Evolutionary conservation across 2,113 vertebrate species (phyloP), one percentile per base, ranked within the genome.

Genomic region (Lepidiolamprologus cunningtoni): DNA sequence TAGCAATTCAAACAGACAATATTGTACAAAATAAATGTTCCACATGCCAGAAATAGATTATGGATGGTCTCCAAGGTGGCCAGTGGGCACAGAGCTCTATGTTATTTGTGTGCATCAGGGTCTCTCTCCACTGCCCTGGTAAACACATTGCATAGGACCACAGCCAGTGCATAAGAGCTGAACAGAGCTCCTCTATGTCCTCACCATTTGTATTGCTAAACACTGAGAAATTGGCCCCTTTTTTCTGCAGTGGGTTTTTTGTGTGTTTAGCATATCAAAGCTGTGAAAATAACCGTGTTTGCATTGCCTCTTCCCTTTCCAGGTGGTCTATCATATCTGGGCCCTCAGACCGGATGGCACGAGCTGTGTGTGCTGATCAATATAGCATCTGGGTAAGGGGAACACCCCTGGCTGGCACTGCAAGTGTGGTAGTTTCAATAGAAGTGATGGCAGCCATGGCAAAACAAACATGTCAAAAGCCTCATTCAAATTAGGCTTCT

Each of bases 221-320:
- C 95, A 91, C 68, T 2, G 88, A 76, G 89, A 94, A 94, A 91
- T 94, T 94, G 93, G 94, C 94, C 91, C 89, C 63, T 68, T 73
- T 89, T 87, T 91, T 90, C 91, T 90, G 92, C 88, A 89, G 89
- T 91, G 92, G 89, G 54, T 88, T 92, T 78, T 66, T 82, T 94
- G 93, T 95, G 91, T 95, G 92, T 95, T 96, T 95, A 93, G 94
- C 94, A 95, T 95, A 90, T 95, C 93, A 96, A 97, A 96, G 96
- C 96, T 97, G 96, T 96, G 96, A 96, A 95, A 97, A 97, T 96
- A 97, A 94, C 94, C 88, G n/a, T 97, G 95, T 97, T 97, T 96
- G 94, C 93, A 31, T 82, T 96, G 90, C 91, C 92, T 91, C 89
- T 89, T 81, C 93, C 95, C 93, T 94, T 91, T 95, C 95, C 96